phyloP scores from a whole-genome alignment of 2,888 invertebrate genomes.

The Eustalomyia histrio region DNA sequence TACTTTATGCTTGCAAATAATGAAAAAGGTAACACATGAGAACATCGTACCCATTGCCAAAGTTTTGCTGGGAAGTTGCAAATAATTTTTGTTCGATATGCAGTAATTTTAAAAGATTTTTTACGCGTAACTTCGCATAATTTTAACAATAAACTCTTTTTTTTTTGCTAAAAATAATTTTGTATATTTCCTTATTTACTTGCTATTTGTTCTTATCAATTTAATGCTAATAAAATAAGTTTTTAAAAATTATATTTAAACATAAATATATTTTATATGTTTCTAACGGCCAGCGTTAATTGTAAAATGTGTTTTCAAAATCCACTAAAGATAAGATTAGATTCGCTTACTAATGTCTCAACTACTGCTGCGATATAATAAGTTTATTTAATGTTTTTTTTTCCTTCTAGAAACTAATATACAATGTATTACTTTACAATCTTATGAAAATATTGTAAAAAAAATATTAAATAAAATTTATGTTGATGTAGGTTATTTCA shows the following conservation, averaged over 20 bases:
- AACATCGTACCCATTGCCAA: too few relatives aligned
- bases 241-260: background rate
- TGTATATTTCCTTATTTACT: background rate
- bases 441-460: background rate
- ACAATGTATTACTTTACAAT: background rate
- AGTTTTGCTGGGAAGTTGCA: too few relatives aligned
- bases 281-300: constrained; percentile 40
- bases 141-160: too few relatives aligned
- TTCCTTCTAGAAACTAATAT: background rate
- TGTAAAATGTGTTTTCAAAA: background rate
- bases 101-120: too few relatives aligned
- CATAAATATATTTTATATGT: constrained; percentile 1
- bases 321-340: constrained; percentile 41
- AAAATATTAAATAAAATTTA: constrained; percentile 36
- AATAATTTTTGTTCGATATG: too few relatives aligned
- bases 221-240: background rate
- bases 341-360: background rate
- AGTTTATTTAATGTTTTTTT: too few relatives aligned
- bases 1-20: too few relatives aligned
- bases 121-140: too few relatives aligned
- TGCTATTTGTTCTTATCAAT: background rate
- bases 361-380: background rate
- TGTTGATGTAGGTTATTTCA: constrained; percentile 62
- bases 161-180: background rate
- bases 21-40: too few relatives aligned